Conservation (phyloP, 1,140 invertebrate species). For the Ladona fulva region DNA sequence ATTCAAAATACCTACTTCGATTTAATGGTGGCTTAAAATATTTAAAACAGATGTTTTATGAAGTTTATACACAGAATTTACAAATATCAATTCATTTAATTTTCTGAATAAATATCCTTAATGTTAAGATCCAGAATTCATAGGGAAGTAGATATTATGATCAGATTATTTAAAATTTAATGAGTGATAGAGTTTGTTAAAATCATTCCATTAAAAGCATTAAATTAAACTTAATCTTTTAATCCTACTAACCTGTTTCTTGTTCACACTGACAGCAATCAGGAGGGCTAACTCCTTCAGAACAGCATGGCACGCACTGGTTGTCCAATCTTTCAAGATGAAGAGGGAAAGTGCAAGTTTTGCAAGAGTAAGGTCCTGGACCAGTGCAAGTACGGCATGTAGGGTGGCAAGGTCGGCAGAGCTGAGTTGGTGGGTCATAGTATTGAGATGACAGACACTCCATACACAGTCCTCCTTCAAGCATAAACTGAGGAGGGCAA, state of each 20-base stretch:
- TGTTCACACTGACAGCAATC: slow-evolving; percentile 56
- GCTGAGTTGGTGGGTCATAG: slow-evolving; percentile 55
- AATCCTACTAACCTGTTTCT: slow-evolving; percentile 47
- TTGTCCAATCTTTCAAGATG: slow-evolving; percentile 58
- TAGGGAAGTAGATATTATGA: no score
- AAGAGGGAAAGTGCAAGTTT: slow-evolving; percentile 51
- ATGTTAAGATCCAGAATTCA: no score
- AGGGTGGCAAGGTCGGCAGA: slow-evolving; percentile 55
- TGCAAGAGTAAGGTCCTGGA: slow-evolving; percentile 57
- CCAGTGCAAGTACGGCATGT: slow-evolving; percentile 61
- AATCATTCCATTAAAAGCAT: no score
- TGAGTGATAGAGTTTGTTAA: no score
- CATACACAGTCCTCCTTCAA: slow-evolving; percentile 62
- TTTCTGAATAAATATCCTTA: no score
- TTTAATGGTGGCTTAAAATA: no score
- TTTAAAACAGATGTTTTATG: no score
- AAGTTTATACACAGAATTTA: no score
- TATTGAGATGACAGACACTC: slow-evolving; percentile 62
- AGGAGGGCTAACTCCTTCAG: slow-evolving; percentile 36
- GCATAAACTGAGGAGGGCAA: slow-evolving; percentile 58
- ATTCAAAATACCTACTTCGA: no score
- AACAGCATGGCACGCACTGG: slow-evolving; percentile 62
- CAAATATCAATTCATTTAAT: no score
- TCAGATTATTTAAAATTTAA: no score
- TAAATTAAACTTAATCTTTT: no score